Percentiles rank a stretch among this genome's conserved stretches.
Evolutionary conservation across 2,797 vertebrate species (phyloP).

Genomic region (Acanthornis magna): DNA sequence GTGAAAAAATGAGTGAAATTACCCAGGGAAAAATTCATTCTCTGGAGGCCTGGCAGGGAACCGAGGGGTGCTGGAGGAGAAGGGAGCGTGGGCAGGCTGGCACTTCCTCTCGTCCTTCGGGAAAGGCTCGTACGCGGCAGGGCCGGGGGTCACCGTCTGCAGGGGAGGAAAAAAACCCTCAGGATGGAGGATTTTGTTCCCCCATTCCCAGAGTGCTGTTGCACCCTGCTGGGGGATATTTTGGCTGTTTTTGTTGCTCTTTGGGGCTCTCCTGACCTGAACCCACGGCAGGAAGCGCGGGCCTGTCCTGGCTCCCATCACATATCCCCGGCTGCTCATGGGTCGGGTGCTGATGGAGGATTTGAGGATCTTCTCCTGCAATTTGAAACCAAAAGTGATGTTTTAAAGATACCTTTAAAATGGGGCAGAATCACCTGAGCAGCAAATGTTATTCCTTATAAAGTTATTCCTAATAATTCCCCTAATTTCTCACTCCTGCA

Average conservation of each 20-base stretch:
- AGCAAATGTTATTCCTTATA: neutral
- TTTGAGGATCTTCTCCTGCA: constrained; percentile 69
- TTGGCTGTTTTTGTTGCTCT: neutral
- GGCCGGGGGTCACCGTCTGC: constrained; percentile 71
- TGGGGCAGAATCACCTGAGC: neutral
- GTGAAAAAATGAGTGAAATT: neutral
- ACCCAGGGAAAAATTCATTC: constrained; percentile 73
- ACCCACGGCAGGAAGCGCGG: neutral
- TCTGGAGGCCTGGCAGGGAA: constrained; percentile 39
- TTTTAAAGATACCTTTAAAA: neutral
- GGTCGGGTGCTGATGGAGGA: constrained; percentile 72
- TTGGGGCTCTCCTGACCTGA: neutral
- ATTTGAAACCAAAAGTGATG: neutral
- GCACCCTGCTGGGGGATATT: neutral
- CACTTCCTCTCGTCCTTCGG: constrained; percentile 24
- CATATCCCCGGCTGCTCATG: constrained; percentile 80
- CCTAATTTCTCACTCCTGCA: neutral
- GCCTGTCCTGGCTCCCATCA: constrained; percentile 80
- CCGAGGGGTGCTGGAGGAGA: constrained; percentile 69
- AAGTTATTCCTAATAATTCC: neutral
- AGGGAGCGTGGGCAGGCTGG: constrained; percentile 69
- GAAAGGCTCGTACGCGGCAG: constrained; percentile 75
- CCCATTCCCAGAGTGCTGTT: neutral
- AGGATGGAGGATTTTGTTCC: neutral
- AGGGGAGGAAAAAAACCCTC: neutral